Base-by-base conservation (phyloP, 2,888 invertebrate species). In the Druceiella hillmani region DNA sequence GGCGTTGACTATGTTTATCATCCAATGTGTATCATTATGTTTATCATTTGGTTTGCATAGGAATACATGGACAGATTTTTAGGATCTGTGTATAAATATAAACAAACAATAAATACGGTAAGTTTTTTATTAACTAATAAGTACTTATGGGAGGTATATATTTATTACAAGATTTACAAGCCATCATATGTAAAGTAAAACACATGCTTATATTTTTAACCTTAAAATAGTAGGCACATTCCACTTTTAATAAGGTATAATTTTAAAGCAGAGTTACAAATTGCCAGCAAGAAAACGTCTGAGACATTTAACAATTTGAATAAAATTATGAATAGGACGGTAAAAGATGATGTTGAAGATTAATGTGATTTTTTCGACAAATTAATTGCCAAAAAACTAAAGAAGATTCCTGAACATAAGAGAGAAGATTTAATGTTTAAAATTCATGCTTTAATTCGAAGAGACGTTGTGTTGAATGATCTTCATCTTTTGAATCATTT, bases 321-420 rank as follows among this genome's bases (percentile, higher is more conserved):
- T 20, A 20, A 20, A 20, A 20, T 20, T 20, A 20, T 20, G 22
- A 20, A 20, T 20, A 20, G 22, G 9, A 20, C 22, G 9, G 22
- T n/a, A 20, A 20, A 20, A 20, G 22, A 20, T 20, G 22, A 20
- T 20, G 22, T 20, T 7, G 22, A 20, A 20, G 22, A 20, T 20
- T 12, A 30, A 10, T 3, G 11, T 14, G 3, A 34, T 11, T 7
- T 34, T 14, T 26, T 26, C 14, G 34, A 26, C 34, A 34, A 12
- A 34, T n/a, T 34, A n/a, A 34, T 34, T 34, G 34, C 34, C 34
- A 34, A 34, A 34, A 34, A 34, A 26, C 26, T 34, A 9, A 34
- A 26, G 17, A 34, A 26, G 15, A 15, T 34, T 9, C 26, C 34
- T 2, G 34, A 26, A 26, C 3, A 34, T 26, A 16, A 34, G 25